phyloP scores from a whole-genome alignment of 2,888 invertebrate species.

The Pristionchus entomophagus region DNA sequence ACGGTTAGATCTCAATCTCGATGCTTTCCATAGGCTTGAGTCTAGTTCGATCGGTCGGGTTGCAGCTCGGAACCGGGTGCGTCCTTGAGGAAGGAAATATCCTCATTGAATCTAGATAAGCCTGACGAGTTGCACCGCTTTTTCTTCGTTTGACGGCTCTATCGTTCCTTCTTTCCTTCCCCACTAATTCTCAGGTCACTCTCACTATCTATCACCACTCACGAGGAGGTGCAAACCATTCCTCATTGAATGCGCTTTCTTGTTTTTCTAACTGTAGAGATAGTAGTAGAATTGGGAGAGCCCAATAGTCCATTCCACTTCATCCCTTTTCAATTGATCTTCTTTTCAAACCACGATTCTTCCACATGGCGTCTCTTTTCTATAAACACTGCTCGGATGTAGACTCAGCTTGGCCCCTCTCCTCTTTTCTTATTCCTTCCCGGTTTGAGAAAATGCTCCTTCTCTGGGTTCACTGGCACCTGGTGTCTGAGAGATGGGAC shows the following conservation, averaged over 20 bases:
- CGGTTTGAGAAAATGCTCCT: neutral
- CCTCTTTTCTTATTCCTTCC: neutral
- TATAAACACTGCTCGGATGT: constrained; percentile 5
- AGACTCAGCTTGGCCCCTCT: constrained; percentile 28
- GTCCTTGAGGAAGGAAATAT: no score
- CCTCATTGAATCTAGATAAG: constrained; percentile 8
- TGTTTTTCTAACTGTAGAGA: neutral
- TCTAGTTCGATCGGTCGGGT: neutral
- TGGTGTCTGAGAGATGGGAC: neutral
- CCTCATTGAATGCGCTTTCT: neutral
- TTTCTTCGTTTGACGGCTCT: neutral
- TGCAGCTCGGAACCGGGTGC: neutral
- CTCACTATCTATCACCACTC: neutral
- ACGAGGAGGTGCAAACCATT: neutral
- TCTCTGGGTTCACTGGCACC: neutral
- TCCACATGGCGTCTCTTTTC: neutral
- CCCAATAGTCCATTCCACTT: neutral
- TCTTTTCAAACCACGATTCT: neutral
- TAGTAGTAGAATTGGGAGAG: neutral
- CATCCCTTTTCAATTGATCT: neutral
- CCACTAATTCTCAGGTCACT: neutral
- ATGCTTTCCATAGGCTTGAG: neutral
- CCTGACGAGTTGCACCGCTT: neutral
- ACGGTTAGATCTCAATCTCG: neutral
- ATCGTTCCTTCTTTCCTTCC: neutral